Evolutionary conservation across 2,888 invertebrate species (phyloP), one percentile per base, ranked within the genome.

Genomic region (Scelioninae gen. 2): DNA sequence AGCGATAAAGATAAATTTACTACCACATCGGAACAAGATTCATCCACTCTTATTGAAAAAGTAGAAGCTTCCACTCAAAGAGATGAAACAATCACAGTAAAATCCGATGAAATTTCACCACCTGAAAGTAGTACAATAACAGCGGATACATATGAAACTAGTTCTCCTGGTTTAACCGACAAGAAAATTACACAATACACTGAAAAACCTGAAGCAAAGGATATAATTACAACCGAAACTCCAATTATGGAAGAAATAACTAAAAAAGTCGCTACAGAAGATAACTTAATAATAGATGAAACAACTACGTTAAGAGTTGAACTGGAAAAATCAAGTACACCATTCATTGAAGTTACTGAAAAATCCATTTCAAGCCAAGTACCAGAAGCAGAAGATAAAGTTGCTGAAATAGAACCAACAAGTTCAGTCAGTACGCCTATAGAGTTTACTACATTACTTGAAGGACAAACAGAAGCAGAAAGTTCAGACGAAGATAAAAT

Each of bases 241-340:
- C 15, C 73, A 41, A 46, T 13, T 16, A 22, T 13, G 58, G 67
- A 69, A 39, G 41, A 63, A 63, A 11, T 53, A 53, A 53, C 60
- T 18, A 45, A 55, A 3, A 31, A 65, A 60, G 0, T 18, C 48
- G 69, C 69, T 41, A 65, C 73, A 15, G 75, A 77, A 70, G 65
- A 65, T 45, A 52, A 63, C 50, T 50, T 52, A 11, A 53, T 33
- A 37, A 37, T 57, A 35, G 35, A 57, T 15, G 75, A 77, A 70
- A 65, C 70, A 15, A 76, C 65, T 45, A 77, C 58, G 18, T 13
- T 61, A 18, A 28, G 31, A 39, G 69, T 63, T 46, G 69, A 77
- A 60, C 37, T 68, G 57, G 70, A 74, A 58, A 60, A 74, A 67
- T 50, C 74, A 67, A 67, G 16, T 48, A 61, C 45, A 43, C 6